Evolutionary conservation across 1,140 invertebrate species (phyloP), one percentile per base, ranked within the genome.

Genomic region (Eriosoma lanigerum): DNA sequence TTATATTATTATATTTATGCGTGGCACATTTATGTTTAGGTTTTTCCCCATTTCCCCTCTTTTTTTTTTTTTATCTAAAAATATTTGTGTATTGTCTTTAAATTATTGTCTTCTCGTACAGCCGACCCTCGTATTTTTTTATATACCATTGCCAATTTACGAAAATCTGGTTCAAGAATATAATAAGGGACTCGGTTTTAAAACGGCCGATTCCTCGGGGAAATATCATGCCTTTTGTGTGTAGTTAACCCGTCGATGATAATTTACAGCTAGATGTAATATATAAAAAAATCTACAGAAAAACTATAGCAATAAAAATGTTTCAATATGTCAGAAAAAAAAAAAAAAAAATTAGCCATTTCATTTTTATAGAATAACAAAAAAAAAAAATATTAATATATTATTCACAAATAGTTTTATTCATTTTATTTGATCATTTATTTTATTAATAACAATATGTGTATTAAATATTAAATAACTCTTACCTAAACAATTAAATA

Each of bases 231-330:
- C n/a, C 29, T 58, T 78, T 60, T 60, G 38, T 60, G 56, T 46
- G 38, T 19, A 78, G 54, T 78, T 48, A 78, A 78, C 24, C 73
- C 56, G 56, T 60, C 38, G 56, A 62, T 60, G 21, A 17, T 60
- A 78, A 78, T 78, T 78, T 78, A 62, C 56, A 78, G 38, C 60
- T n/a, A 46, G 15, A 56, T 62, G 24, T 52, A 72, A n/a, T n/a
- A 52, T 19, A 72, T 50, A 26, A 29, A 72, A 29, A 19, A 62
- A 17, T 32, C 5, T 48, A 26, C n/a, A 46, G 10, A 68, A 68
- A 29, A 60, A 46, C 29, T n/a, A 24, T 32, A 44, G 10, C 21
- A 44, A 44, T n/a, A 66, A 66, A 66, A 66, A 66, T 12, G 62
- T 38, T 64, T 64, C 62, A 19, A 29, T 60, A 60, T 24, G 24